Evolutionary conservation across 2,888 invertebrate species (phyloP).

Genomic region (Cybosia mesomella): DNA sequence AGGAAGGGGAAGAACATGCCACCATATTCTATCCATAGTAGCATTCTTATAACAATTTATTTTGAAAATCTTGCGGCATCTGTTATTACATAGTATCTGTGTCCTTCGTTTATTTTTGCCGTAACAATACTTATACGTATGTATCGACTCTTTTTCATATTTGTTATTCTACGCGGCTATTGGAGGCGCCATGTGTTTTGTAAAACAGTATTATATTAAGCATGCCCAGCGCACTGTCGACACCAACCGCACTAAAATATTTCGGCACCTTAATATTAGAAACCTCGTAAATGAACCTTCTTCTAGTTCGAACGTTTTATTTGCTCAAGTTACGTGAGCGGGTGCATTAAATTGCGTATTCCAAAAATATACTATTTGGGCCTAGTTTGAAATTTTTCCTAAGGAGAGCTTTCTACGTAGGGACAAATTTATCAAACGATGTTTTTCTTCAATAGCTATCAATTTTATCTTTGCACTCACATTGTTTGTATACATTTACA

Average conservation of each 20-base stretch:
- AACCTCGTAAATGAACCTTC: conserved; percentile 34
- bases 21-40: too few relatives aligned
- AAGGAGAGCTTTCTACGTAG: background rate
- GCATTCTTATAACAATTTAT: background rate
- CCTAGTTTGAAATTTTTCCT: background rate
- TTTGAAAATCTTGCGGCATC: background rate
- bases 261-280: conserved; percentile 45
- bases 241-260: conserved; percentile 47
- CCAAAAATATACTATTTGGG: background rate
- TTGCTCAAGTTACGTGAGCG: conserved; percentile 28
- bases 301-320: conserved; percentile 34
- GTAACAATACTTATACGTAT: conserved; percentile 51
- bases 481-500: too few relatives aligned
- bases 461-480: too few relatives aligned
- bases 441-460: too few relatives aligned
- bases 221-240: conserved; percentile 37
- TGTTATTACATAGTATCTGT: conserved; percentile 31
- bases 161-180: conserved; percentile 61
- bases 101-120: conserved; percentile 23
- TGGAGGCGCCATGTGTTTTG: conserved; percentile 57
- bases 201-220: conserved; percentile 56
- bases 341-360: conserved; percentile 33
- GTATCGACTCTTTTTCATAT: conserved; percentile 59
- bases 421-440: too few relatives aligned
- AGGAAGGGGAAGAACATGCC: too few relatives aligned